Evolutionary conservation across 2,888 invertebrate species (phyloP), one percentile per base, ranked within the genome.

Genomic region (Pimpla rufipes): DNA sequence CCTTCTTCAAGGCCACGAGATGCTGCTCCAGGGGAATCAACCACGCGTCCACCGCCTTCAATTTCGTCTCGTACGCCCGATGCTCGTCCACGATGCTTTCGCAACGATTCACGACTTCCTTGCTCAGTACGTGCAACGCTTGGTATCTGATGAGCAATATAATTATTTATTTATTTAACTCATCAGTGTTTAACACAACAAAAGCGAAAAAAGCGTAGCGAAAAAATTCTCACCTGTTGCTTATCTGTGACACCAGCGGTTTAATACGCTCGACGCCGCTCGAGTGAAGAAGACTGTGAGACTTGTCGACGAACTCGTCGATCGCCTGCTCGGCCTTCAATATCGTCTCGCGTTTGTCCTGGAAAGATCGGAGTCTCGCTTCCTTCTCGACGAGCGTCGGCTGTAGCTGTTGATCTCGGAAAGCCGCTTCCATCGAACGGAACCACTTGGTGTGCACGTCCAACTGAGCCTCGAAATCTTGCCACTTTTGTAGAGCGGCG

Each of bases 361-460:
- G 96, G 88, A 97, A 97, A 73, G 94, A 94, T 85, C 96, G 95
- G 11, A 98, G 93, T 88, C 97, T 96, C 35, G 95, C 94, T 89
- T 96, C 95, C 93, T 99, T 99, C 88, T 98, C 98, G 67, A 96
- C 94, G 21, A 98, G 93, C 0, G 96, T 96, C 0, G 97, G 96
- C 91, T 97, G 96, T 2, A 98, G 94, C 85, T 96, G 96, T 92
- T 98, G 98, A 88, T 98, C 97, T 73, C 98, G 96, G 91, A 98
- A 97, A 76, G 96, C 96, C 8, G 96, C 95, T 94, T 99, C 98
- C 92, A 96, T 96, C 37, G 95, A 94, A 89, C 97, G 96, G 86
- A 98, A 96, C 98, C 98, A 98, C 88, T 96, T 96, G 11, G 97
- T 97, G 42, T 98, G 95, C 29, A 95, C 95, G 86, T 98, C 97